Conservation (phyloP, 2,888 invertebrate genomes). For the Blastobasis adustella region DNA sequence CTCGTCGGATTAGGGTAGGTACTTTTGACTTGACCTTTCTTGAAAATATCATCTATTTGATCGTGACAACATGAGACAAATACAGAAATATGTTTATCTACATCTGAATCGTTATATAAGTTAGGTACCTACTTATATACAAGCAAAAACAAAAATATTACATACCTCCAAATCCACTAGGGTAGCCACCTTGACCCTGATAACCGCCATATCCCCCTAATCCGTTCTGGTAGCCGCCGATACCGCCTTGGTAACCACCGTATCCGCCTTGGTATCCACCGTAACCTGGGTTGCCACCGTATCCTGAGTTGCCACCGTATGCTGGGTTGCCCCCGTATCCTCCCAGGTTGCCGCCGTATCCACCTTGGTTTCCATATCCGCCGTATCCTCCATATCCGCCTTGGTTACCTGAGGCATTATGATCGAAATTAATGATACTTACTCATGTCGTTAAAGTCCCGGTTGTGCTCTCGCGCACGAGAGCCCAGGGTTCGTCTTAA, state of each 20-base stretch:
- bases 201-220: slow-evolving; percentile 14
- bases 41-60: no score
- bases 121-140: no score
- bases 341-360: slow-evolving; percentile 19
- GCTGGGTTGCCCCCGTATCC: slow-evolving; percentile 11
- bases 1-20: no score
- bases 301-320: slow-evolving; percentile 5
- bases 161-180: no score
- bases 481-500: slow-evolving; percentile 2
- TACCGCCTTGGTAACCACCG: slow-evolving; percentile 20
- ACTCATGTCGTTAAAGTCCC: slow-evolving; percentile 1
- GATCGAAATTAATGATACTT: no score
- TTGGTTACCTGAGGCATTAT: not conserved
- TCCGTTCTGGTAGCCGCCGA: slow-evolving; percentile 8
- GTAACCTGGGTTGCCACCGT: slow-evolving; percentile 1
- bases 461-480: slow-evolving; percentile 3
- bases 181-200: slow-evolving; percentile 15
- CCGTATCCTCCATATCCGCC: slow-evolving; percentile 18
- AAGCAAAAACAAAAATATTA: no score
- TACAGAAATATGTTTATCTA: no score
- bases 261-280: slow-evolving; percentile 15
- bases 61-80: no score
- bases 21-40: no score
- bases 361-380: slow-evolving; percentile 19
- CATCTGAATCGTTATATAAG: no score